phyloP scores from a whole-genome alignment of 1,140 invertebrate genomes.

The Dendroctonus valens region DNA sequence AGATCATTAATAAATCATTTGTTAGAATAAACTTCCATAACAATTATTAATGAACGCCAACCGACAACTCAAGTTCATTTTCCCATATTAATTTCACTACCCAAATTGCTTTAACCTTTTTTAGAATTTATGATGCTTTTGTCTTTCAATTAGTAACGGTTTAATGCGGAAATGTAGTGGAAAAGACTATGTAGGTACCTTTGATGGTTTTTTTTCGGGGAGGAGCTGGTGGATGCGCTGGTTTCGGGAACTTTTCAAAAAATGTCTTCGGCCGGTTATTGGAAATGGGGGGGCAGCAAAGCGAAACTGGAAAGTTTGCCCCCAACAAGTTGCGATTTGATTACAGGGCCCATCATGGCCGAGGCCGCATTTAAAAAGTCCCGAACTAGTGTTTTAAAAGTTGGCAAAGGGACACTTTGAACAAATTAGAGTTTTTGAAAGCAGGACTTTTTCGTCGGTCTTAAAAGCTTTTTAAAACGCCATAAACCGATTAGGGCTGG shows the following conservation, averaged over 20 bases:
- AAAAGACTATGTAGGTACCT: conserved; percentile 4
- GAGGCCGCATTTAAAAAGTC: too few relatives aligned
- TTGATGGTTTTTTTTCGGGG: background rate
- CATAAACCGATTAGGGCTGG: background rate
- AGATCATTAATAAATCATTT: conserved; percentile 16
- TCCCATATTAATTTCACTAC: conserved; percentile 13
- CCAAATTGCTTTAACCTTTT: conserved; percentile 1
- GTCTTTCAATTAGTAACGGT: conserved; percentile 23
- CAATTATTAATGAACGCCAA: conserved; percentile 11
- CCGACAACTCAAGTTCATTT: conserved; percentile 7
- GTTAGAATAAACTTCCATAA: conserved; percentile 8
- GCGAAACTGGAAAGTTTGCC: too few relatives aligned
- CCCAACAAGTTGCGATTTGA: too few relatives aligned
- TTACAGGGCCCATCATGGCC: too few relatives aligned
- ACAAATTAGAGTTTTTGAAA: background rate
- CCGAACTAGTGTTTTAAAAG: background rate
- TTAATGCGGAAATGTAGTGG: conserved; percentile 5
- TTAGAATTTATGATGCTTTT: conserved; percentile 22
- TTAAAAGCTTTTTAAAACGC: background rate
- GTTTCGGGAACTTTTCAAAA: too few relatives aligned
- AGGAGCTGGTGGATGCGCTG: background rate
- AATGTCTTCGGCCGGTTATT: too few relatives aligned
- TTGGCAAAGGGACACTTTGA: background rate
- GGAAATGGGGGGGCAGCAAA: too few relatives aligned
- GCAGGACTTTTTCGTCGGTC: background rate